phyloP scores from a whole-genome alignment of 1,140 invertebrate species.

The Drosophila grimshawi region DNA sequence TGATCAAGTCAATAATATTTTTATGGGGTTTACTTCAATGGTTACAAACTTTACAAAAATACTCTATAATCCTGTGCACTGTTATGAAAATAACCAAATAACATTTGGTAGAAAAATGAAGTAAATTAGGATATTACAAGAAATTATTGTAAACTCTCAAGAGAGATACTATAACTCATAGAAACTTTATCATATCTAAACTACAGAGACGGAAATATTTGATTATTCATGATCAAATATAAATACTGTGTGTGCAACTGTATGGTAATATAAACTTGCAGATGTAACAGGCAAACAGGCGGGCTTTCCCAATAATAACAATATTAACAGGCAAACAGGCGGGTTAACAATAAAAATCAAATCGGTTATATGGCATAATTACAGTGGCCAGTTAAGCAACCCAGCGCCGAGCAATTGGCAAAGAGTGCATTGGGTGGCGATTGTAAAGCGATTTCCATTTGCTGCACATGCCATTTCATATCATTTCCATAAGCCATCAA shows the following conservation, averaged over 20 bases:
- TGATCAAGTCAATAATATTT: too few species aligned
- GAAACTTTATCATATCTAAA: too few species aligned
- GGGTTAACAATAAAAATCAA: conserved; percentile 40
- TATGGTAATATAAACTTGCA: conserved; percentile 8
- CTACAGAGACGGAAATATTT: too few species aligned
- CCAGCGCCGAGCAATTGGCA: conserved; percentile 16
- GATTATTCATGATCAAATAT: too few species aligned
- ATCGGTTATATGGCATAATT: conserved; percentile 68
- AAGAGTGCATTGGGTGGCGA: conserved; percentile 7
- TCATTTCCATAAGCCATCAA: conserved; percentile 47
- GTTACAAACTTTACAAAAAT: too few species aligned
- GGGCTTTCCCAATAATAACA: conserved; percentile 7
- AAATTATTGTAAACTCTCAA: too few species aligned
- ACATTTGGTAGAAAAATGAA: too few species aligned
- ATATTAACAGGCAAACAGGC: background rate
- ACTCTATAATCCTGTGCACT: too few species aligned
- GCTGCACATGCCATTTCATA: conserved; percentile 55
- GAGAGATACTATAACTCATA: too few species aligned
- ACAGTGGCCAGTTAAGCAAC: conserved; percentile 29
- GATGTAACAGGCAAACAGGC: background rate
- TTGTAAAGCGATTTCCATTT: conserved; percentile 41
- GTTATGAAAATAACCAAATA: too few species aligned
- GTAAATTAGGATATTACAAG: too few species aligned
- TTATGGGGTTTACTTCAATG: too few species aligned
- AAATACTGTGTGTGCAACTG: background rate